These are phyloP conservation scores for Zophobas morio DNA, from an alignment of 1,140 invertebrate species.

Conservation along the genomic window DNA sequence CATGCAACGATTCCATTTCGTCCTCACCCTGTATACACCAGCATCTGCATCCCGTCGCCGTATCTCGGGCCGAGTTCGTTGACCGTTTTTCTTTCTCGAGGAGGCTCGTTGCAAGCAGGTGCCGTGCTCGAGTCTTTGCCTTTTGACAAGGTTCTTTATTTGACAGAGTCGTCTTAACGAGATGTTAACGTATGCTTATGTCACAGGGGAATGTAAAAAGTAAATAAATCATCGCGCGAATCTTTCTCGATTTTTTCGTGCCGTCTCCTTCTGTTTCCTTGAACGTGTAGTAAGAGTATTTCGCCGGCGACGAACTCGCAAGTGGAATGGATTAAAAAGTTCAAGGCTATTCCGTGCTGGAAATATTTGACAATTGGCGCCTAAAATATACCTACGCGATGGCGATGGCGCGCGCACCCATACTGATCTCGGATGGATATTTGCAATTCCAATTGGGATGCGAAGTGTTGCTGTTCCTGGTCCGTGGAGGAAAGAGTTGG, in stretches of 20 bases:
- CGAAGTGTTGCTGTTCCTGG: background rate
- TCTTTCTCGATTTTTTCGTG: conserved; percentile 17
- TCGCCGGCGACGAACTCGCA: conserved; percentile 29
- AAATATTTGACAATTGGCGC: conserved; percentile 42
- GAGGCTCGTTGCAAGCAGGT: conserved; percentile 23
- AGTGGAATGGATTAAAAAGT: conserved; percentile 41
- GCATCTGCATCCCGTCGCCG: background rate
- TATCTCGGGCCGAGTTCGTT: conserved; percentile 13
- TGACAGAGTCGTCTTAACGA: conserved; percentile 41
- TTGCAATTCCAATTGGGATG: conserved; percentile 4
- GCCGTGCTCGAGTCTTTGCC: conserved; percentile 39
- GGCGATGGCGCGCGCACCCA: background rate
- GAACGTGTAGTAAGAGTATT: conserved; percentile 26
- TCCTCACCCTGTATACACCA: background rate
- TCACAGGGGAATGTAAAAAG: conserved; percentile 40
- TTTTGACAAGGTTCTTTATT: conserved; percentile 49
- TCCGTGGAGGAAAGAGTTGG: background rate
- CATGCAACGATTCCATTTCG: background rate
- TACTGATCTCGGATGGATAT: background rate
- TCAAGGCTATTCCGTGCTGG: conserved; percentile 27
- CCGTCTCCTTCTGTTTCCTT: background rate
- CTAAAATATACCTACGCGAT: conserved; percentile 32
- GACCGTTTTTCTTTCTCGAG: conserved; percentile 22
- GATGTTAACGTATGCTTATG: conserved; percentile 42
- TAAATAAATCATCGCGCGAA: conserved; percentile 42